These are phyloP conservation scores for Macaria liturata DNA, from an alignment of 2,888 invertebrate species.

Conservation along the genomic window DNA sequence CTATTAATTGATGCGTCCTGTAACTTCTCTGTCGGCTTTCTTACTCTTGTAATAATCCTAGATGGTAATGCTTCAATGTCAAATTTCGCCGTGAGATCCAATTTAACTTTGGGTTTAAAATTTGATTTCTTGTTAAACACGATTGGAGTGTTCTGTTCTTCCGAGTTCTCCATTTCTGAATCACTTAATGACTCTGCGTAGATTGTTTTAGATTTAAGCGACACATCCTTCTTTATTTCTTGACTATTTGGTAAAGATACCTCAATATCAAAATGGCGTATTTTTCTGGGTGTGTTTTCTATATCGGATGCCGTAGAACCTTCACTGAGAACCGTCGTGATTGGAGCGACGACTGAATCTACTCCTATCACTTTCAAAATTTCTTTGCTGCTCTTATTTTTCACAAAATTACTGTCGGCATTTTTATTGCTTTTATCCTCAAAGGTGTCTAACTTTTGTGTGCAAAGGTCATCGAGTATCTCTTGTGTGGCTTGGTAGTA, in stretches of 20 bases:
- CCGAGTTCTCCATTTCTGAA: conserved; percentile 59
- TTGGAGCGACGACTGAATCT: conserved; percentile 32
- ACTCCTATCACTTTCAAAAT: conserved; percentile 47
- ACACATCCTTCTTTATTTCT: conserved; percentile 63
- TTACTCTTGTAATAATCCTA: conserved; percentile 60
- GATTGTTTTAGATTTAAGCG: conserved; percentile 34
- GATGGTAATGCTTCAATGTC: conserved; percentile 56
- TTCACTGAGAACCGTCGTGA: conserved; percentile 52
- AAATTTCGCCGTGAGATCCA: conserved; percentile 59
- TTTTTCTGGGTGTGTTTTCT: conserved; percentile 61
- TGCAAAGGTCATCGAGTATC: conserved; percentile 60
- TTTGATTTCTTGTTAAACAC: conserved; percentile 49
- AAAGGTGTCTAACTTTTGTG: conserved; percentile 47
- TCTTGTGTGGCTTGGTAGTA: conserved; percentile 72
- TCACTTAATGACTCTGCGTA: conserved; percentile 61
- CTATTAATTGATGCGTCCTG: conserved; percentile 37
- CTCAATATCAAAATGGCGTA: conserved; percentile 47
- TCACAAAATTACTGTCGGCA: conserved; percentile 42
- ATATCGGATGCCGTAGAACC: conserved; percentile 48
- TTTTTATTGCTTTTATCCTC: conserved; percentile 36
- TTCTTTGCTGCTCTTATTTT: conserved; percentile 45
- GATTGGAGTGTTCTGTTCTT: conserved; percentile 55
- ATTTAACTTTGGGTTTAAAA: conserved; percentile 45
- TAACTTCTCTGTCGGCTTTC: conserved; percentile 63
- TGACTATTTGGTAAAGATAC: conserved; percentile 59